Base-by-base conservation (phyloP, 2,888 invertebrate genomes). In the Ectemnius lituratus region DNA sequence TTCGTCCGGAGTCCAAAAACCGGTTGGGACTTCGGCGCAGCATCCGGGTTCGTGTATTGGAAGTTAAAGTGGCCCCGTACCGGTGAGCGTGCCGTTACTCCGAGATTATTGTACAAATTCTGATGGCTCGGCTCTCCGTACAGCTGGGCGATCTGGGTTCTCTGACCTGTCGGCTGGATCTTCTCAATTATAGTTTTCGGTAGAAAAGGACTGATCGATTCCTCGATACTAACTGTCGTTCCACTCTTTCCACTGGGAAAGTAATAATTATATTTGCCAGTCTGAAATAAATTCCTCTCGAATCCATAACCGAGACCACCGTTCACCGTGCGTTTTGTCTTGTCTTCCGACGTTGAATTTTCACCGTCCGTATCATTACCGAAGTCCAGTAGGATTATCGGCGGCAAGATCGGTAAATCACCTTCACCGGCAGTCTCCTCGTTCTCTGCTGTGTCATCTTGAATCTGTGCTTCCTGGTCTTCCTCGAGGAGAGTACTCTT, bases 231-330 rank as follows among this genome's bases (percentile, higher is more conserved):
- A 2, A 91, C 90, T 0, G 88, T 86, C 0, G 90, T 90, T 4
- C 89, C 90, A 1, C 88, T 81, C 70, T 90, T 89, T 2, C 89
- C 90, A 5, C 84, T 84, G 3, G 90, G 90, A 56, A 89, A 89
- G 65, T 90, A 88, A 20, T 88, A 90, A 45, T 90, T 90, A 63
- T 87, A 86, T 61, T 85, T 89, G 2, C 87, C 87, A 0, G 76
- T 70, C 20, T 87, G 85, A 0, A 90, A 49, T 78, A 91, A 91
- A 80, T 93, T 93, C 1, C 92, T 92, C 81, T 92, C 92, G 77
- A 93, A 94, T 6, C 94, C 95, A 87, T 94, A 96, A 70, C 96
- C 96, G 13, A 96, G 91, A 62, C 94, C 94, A 0, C 94, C 93
- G 78, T 96, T 95, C 14, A 96, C 94, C 0, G 96, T 96, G 80